These are phyloP conservation scores for Mus minutoides DNA, from an alignment of 2,797 vertebrate species.

Conservation along the genomic window DNA sequence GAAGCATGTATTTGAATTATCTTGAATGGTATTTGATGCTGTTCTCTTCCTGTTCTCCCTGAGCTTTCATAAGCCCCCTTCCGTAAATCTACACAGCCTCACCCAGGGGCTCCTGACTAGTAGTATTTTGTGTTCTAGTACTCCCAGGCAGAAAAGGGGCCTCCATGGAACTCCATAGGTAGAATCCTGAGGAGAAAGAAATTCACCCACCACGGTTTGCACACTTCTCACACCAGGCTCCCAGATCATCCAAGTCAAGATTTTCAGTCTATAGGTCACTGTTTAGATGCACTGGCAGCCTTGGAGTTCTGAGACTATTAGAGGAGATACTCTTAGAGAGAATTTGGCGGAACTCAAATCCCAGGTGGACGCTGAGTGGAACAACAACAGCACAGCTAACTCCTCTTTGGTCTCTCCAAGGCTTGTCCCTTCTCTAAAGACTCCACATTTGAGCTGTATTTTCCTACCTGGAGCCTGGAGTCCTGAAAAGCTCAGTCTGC, in stretches of 20 bases:
- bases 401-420: neutral
- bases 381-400: neutral
- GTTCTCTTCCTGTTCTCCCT: neutral
- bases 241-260: neutral
- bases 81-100: neutral
- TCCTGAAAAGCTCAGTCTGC: neutral
- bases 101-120: neutral
- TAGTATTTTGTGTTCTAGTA: neutral
- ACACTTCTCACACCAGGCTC: neutral
- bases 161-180: neutral
- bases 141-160: neutral
- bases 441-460: neutral
- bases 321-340: neutral
- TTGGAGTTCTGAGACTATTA: neutral
- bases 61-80: neutral
- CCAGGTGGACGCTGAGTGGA: neutral
- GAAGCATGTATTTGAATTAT: conserved; percentile 41
- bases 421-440: neutral
- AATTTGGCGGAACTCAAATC: neutral
- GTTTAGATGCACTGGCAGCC: neutral
- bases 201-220: neutral
- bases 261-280: neutral
- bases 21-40: conserved; percentile 47
- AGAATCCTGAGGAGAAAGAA: neutral
- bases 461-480: neutral